These are phyloP conservation scores for Anastatus disparis DNA, from an alignment of 1,140 invertebrate species.

Conservation along the genomic window DNA sequence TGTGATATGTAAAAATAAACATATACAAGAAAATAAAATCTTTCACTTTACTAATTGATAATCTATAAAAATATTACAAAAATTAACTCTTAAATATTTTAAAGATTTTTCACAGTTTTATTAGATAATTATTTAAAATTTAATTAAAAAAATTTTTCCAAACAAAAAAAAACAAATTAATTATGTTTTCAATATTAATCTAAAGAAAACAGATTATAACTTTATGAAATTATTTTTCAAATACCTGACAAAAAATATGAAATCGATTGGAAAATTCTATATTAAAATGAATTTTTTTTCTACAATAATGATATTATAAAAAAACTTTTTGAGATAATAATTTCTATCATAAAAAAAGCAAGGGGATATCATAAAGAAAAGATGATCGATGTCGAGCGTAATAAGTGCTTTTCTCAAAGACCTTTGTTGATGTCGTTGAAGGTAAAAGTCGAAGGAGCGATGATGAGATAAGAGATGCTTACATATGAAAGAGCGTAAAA, in stretches of 20 bases:
- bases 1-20: too few relatives aligned
- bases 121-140: too few relatives aligned
- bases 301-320: conserved; percentile 15
- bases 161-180: too few relatives aligned
- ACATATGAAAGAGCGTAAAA: neutral
- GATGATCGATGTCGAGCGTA: conserved; percentile 42
- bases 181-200: too few relatives aligned
- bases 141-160: too few relatives aligned
- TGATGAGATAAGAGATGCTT: conserved; percentile 18
- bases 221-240: too few relatives aligned
- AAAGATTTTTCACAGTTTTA: too few relatives aligned
- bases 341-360: conserved; percentile 1
- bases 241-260: neutral
- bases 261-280: neutral
- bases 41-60: too few relatives aligned
- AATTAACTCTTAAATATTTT: too few relatives aligned
- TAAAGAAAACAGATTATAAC: too few relatives aligned
- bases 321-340: conserved; percentile 18
- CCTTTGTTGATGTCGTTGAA: conserved; percentile 34
- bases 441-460: conserved; percentile 6
- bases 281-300: neutral
- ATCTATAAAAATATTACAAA: too few relatives aligned
- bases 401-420: conserved; percentile 32
- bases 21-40: too few relatives aligned
- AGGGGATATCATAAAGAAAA: conserved; percentile 13